These are phyloP conservation scores for Poecilia velifera DNA, from an alignment of 2,797 vertebrate genomes.

Conservation along the genomic window DNA sequence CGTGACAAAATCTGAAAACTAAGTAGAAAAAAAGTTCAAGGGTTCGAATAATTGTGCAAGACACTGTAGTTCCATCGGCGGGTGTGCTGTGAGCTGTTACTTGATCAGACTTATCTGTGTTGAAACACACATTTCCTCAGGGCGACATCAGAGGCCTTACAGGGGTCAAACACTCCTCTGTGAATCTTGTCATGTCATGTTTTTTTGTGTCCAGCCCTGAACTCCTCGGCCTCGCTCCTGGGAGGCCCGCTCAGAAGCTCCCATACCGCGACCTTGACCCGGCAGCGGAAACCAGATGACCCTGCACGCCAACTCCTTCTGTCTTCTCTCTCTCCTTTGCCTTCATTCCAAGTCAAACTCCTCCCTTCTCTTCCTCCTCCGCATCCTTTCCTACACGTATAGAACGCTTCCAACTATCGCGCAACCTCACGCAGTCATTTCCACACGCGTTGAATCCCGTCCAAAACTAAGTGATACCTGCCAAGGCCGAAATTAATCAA, in stretches of 20 bases:
- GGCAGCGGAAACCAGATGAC: conserved; percentile 48
- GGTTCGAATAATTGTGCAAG: background rate
- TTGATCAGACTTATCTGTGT: conserved; percentile 52
- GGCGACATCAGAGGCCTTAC: conserved; percentile 46
- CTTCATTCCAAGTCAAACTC: conserved; percentile 41
- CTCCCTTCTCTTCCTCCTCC: conserved; percentile 33
- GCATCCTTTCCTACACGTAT: conserved; percentile 35
- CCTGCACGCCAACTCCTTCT: conserved; percentile 31
- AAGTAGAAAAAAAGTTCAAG: background rate
- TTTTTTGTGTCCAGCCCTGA: conserved; percentile 37
- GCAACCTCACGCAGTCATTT: conserved; percentile 3
- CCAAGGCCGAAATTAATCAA: background rate
- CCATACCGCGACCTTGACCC: conserved; percentile 40
- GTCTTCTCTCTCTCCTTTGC: conserved; percentile 23
- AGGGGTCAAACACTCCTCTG: conserved; percentile 43
- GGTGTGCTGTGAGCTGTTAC: conserved; percentile 29
- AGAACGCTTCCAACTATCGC: conserved; percentile 14
- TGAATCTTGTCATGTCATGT: conserved; percentile 15
- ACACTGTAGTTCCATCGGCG: conserved; percentile 3
- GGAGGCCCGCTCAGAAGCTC: conserved; percentile 50
- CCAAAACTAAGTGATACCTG: background rate
- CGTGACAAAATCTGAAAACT: background rate
- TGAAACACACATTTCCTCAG: conserved; percentile 51
- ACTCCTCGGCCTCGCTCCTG: conserved; percentile 19
- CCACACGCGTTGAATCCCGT: background rate